Conservation (phyloP, 2,888 invertebrate genomes). For the Parapristionchus giblindavisi region DNA sequence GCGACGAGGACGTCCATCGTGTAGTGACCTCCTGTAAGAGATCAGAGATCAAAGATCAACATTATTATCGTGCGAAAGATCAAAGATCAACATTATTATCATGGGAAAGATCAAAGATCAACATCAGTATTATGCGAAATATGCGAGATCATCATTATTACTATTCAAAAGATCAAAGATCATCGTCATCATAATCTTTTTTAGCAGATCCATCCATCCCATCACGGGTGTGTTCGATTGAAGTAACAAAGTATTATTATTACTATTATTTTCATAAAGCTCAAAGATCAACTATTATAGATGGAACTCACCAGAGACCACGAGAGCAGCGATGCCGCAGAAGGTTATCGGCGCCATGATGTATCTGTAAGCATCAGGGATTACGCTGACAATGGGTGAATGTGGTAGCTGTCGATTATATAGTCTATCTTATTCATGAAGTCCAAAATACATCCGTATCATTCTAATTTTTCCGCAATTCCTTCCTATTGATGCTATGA, state of each 20-base stretch:
- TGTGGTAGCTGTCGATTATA: background rate
- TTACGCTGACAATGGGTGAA: background rate
- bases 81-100: background rate
- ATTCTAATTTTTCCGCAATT: too few relatives aligned
- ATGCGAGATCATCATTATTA: background rate
- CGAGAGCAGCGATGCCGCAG: conserved; percentile 66
- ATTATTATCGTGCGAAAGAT: too few relatives aligned
- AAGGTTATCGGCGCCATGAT: conserved; percentile 67
- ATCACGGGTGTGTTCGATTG: too few relatives aligned
- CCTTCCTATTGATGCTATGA: too few relatives aligned
- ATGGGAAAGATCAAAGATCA: background rate
- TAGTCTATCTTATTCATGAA: too few relatives aligned
- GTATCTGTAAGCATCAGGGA: conserved; percentile 47
- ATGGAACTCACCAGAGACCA: conserved; percentile 53
- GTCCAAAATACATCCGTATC: too few relatives aligned
- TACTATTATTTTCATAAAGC: too few relatives aligned
- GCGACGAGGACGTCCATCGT: conserved; percentile 69
- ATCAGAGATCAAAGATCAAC: background rate
- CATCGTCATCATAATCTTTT: background rate
- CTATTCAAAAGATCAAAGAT: background rate
- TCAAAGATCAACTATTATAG: background rate
- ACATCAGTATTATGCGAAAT: too few relatives aligned
- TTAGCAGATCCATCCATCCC: too few relatives aligned
- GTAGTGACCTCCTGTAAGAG: conserved; percentile 64
- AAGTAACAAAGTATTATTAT: too few relatives aligned